Base-by-base conservation (phyloP, 2,797 vertebrate species). In the Crenuchus spilurus region DNA sequence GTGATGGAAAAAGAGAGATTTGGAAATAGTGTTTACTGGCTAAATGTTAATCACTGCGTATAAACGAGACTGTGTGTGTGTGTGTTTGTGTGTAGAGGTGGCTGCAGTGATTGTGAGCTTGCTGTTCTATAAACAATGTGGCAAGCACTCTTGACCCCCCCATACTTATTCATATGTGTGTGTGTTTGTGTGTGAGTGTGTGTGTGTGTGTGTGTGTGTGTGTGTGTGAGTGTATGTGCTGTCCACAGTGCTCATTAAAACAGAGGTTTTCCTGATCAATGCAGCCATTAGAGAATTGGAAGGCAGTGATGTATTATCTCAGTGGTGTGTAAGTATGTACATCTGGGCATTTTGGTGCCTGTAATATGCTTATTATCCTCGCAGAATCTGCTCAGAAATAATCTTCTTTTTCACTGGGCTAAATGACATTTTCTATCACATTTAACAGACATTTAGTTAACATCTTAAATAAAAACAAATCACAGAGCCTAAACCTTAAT, bases 111-210 rank as follows among this genome's bases (percentile, higher is more conserved):
- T 71, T 57, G 33, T 30, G 35, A 70, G 55, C 24, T 51, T 1
- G 44, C 14, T 61, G 60, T 61, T 42, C 41, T 6, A 48, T 79
- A 77, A 74, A 77, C 72, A 74, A 70, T 76, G 77, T 39, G n/a
- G 70, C 60, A 67, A 57, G 63, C 30, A 74, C 70, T 76, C 51
- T 60, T 71, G 74, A 77, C 37, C 70, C 42, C 14, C 20, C 2
- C 24, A 54, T 4, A 35, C 13, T 13, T 28, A 20, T 41, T 13
- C 24, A 11, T 6, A 6, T 8, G 8, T 3, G 22, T 35, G 46
- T 54, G 22, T 68, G 30, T 54, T n/a, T n/a, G n/a, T 6, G 2
- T 8, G 8, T 3, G 22, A 26, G 46, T 54, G 22, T 68, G 30
- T 54, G n/a, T 6, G 2, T 8, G 8, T 3, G 22, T 35, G 46